These are phyloP conservation scores for Spea bombifrons DNA, from an alignment of 2,113 vertebrate species.

Conservation along the genomic window DNA sequence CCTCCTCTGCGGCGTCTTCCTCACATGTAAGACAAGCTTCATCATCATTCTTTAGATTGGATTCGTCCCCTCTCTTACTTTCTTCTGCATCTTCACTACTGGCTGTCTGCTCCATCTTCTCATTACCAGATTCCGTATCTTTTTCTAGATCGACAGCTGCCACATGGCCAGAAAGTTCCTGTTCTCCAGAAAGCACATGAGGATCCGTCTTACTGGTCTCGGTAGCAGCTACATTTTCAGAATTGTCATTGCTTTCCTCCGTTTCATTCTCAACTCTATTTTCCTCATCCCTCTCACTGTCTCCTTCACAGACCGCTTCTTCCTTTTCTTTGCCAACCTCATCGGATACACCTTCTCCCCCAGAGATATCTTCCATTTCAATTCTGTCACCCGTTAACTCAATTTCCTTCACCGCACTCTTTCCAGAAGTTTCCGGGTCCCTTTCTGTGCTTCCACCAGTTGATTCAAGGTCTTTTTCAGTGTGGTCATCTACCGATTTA, in stretches of 20 bases:
- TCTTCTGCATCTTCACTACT: neutral
- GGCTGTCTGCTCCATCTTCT: neutral
- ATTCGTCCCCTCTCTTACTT: neutral
- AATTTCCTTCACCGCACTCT: neutral
- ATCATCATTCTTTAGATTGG: neutral
- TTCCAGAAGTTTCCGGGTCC: neutral
- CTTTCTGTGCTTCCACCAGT: neutral
- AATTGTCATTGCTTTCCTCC: neutral
- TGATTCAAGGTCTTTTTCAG: neutral
- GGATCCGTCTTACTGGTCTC: neutral
- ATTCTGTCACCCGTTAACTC: neutral
- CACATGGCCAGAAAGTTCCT: neutral
- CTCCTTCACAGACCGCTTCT: neutral
- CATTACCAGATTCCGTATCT: neutral
- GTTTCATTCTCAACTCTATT: neutral
- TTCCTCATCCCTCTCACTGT: slow-evolving; percentile 10
- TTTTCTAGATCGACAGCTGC: neutral
- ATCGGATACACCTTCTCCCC: neutral
- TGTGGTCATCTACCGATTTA: neutral
- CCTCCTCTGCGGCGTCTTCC: neutral
- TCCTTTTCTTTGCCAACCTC: neutral
- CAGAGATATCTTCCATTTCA: neutral
- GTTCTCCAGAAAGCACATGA: neutral
- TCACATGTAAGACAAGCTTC: neutral
- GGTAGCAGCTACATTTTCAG: neutral